Conservation (phyloP, 2,888 invertebrate species). For the Prenolepis imparis region DNA sequence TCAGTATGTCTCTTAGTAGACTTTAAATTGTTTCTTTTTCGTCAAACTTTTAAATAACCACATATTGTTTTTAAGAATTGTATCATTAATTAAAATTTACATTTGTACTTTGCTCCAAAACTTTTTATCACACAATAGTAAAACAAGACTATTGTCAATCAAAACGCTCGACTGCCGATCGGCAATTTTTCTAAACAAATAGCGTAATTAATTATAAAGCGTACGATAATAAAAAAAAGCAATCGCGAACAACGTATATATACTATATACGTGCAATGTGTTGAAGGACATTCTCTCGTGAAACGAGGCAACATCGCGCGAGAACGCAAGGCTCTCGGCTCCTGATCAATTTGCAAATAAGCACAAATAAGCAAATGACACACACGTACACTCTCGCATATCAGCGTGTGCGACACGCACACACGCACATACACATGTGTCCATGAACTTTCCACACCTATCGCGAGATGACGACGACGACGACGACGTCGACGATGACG, state of each 20-base stretch:
- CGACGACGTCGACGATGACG: background rate
- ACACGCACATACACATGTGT: background rate
- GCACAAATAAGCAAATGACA: slow-evolving; percentile 53
- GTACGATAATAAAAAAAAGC: background rate
- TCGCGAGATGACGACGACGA: slow-evolving; percentile 20
- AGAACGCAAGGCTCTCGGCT: slow-evolving; percentile 39
- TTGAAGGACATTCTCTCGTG: slow-evolving; percentile 20
- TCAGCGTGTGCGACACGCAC: background rate
- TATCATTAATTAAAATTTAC: background rate
- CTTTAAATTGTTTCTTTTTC: background rate
- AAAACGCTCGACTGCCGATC: background rate
- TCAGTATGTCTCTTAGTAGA: background rate
- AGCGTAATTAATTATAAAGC: background rate
- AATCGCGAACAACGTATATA: background rate
- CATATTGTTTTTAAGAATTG: background rate
- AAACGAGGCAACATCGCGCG: slow-evolving; percentile 23
- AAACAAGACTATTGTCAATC: background rate
- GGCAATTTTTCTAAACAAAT: slow-evolving; percentile 6
- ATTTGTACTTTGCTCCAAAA: background rate
- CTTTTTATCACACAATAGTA: background rate
- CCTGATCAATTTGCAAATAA: slow-evolving; percentile 56
- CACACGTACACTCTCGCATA: background rate
- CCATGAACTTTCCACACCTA: slow-evolving; percentile 49
- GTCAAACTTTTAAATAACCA: background rate
- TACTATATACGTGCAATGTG: background rate